Conservation (phyloP, 2,113 vertebrate genomes). For the Cynopterus brachyotis region DNA sequence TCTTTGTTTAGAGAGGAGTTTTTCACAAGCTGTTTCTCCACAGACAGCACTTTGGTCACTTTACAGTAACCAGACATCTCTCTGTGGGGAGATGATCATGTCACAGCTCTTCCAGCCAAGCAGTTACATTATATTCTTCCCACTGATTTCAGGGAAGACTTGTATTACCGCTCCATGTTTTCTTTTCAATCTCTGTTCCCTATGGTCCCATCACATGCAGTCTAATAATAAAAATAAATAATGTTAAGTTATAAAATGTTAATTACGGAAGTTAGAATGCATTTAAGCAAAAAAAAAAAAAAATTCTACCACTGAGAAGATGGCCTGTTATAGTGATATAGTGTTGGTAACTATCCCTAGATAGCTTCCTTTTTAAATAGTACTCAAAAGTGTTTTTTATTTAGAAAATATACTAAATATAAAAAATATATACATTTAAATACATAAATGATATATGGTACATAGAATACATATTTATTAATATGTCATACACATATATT, state of each 20-base stretch:
- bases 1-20: slow-evolving; percentile 44
- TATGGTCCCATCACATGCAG: background rate
- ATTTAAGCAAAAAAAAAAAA: background rate
- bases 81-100: slow-evolving; percentile 18
- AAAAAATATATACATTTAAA: background rate
- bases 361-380: background rate
- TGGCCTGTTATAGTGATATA: background rate
- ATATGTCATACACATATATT: background rate
- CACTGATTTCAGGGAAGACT: slow-evolving; percentile 29
- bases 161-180: background rate
- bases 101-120: background rate
- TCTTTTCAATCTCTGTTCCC: background rate
- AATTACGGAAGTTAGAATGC: background rate
- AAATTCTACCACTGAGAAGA: background rate
- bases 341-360: background rate
- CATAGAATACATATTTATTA: background rate
- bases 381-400: background rate
- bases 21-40: slow-evolving; percentile 47
- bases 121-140: slow-evolving; percentile 20
- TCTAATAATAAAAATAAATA: background rate
- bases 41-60: slow-evolving; percentile 6
- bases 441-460: background rate
- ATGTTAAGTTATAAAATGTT: background rate
- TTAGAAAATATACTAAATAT: background rate
- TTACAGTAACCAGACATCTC: background rate